Percentiles rank a stretch among this genome's conserved stretches.
Conservation (phyloP, 2,888 invertebrate genomes). For the Barypeithes pellucidus region DNA sequence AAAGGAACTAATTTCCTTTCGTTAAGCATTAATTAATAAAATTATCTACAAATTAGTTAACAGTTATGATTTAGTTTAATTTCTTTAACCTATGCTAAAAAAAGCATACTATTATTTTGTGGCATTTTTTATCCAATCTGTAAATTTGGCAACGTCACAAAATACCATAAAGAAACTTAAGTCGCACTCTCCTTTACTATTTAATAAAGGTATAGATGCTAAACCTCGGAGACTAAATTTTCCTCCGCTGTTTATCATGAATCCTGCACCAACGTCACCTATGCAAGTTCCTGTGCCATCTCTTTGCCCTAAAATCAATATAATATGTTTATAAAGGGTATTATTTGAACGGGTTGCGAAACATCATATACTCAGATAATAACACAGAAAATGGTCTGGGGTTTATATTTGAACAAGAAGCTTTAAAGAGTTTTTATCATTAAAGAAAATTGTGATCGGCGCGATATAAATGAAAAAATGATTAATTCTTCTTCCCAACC, state of each 20-base stretch:
- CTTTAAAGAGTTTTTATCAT: too few species aligned
- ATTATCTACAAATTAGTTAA: background rate
- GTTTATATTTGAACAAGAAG: too few species aligned
- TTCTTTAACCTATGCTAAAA: background rate
- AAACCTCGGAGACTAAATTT: conserved; percentile 72
- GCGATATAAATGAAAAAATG: too few species aligned
- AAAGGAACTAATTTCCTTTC: too few species aligned
- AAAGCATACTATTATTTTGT: conserved; percentile 37
- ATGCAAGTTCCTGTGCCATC: conserved; percentile 68
- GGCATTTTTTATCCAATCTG: conserved; percentile 64
- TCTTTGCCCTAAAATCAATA: conserved; percentile 19
- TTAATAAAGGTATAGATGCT: conserved; percentile 69
- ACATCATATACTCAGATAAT: too few species aligned
- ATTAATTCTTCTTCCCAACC: too few species aligned
- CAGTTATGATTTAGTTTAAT: background rate
- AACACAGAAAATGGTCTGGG: too few species aligned
- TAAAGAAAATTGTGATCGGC: too few species aligned
- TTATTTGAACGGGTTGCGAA: too few species aligned
- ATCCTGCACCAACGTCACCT: conserved; percentile 72
- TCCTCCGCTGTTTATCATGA: conserved; percentile 70
- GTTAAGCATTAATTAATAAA: too few species aligned
- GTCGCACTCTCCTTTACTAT: conserved; percentile 61
- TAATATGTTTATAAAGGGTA: too few species aligned
- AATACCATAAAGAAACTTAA: conserved; percentile 64
- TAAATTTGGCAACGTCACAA: conserved; percentile 63